Conservation (phyloP, 2,113 vertebrate species). For the Pseudorectes ferrugineus region DNA sequence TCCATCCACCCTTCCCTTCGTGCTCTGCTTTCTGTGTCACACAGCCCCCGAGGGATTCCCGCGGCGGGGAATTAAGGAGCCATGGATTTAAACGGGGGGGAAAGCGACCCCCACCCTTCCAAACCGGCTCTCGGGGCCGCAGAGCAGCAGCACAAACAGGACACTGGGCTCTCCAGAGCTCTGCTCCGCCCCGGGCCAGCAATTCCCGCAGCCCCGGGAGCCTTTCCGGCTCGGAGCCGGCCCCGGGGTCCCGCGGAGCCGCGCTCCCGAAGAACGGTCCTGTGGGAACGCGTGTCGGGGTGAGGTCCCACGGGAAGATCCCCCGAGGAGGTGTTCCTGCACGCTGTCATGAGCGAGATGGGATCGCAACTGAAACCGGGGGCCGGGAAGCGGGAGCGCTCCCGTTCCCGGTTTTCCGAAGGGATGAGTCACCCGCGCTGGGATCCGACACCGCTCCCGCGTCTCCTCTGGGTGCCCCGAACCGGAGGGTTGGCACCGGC, state of each 20-base stretch:
- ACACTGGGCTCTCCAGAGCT: background rate
- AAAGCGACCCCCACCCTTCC: background rate
- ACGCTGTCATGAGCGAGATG: constrained; percentile 25
- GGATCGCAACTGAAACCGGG: constrained; percentile 10
- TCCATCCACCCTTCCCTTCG: background rate
- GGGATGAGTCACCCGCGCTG: constrained; percentile 5
- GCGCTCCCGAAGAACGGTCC: background rate
- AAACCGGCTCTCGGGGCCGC: background rate
- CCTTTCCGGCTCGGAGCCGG: background rate
- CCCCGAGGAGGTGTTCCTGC: constrained; percentile 39
- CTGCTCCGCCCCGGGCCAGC: background rate
- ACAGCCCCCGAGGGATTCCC: background rate
- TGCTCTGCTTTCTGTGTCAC: background rate
- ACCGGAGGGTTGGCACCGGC: background rate
- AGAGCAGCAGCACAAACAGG: background rate
- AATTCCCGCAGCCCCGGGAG: background rate
- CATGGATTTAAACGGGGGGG: background rate
- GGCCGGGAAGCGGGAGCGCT: background rate
- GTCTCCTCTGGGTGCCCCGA: background rate
- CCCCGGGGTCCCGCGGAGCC: background rate
- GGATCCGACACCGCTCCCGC: background rate
- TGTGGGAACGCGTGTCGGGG: constrained; percentile 32
- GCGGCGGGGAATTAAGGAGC: background rate
- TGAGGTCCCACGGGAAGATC: constrained; percentile 57
- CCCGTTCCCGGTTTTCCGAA: background rate